Conservation (phyloP, 2,888 invertebrate species). For the Colostygia pectinataria region DNA sequence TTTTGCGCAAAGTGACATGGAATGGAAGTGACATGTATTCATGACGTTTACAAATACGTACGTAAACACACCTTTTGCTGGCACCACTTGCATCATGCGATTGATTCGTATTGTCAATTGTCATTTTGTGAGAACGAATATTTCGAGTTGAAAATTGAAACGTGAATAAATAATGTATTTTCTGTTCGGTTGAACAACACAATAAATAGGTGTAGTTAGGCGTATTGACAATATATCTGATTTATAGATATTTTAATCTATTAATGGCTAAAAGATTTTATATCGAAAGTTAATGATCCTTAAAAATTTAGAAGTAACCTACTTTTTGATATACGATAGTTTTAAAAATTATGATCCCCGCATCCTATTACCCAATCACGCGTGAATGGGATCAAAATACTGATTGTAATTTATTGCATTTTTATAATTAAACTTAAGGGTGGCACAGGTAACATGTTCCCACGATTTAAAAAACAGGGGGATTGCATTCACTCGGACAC, state of each 20-base stretch:
- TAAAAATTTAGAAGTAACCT: slow-evolving; percentile 1
- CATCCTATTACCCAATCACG: slow-evolving; percentile 61
- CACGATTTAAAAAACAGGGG: slow-evolving; percentile 68
- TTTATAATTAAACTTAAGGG: slow-evolving; percentile 68
- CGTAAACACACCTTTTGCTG: slow-evolving; percentile 8
- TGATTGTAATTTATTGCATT: slow-evolving; percentile 77
- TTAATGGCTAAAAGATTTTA: neutral
- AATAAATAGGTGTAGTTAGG: no score
- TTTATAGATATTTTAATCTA: neutral
- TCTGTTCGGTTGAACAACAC: no score
- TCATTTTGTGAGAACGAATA: no score
- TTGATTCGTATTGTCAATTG: no score
- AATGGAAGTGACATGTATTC: slow-evolving; percentile 6
- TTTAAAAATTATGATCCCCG: slow-evolving; percentile 24
- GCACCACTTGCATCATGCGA: no score
- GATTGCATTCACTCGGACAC: slow-evolving; percentile 62
- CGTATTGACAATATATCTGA: neutral
- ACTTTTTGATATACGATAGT: slow-evolving; percentile 6
- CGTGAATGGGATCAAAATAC: slow-evolving; percentile 69
- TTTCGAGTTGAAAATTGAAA: no score
- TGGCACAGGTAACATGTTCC: slow-evolving; percentile 66
- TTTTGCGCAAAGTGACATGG: neutral
- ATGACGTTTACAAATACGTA: slow-evolving; percentile 9
- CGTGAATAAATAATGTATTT: no score
- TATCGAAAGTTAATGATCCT: slow-evolving; percentile 14